Conservation (phyloP, 2,113 vertebrate species). For the Strigops habroptila region DNA sequence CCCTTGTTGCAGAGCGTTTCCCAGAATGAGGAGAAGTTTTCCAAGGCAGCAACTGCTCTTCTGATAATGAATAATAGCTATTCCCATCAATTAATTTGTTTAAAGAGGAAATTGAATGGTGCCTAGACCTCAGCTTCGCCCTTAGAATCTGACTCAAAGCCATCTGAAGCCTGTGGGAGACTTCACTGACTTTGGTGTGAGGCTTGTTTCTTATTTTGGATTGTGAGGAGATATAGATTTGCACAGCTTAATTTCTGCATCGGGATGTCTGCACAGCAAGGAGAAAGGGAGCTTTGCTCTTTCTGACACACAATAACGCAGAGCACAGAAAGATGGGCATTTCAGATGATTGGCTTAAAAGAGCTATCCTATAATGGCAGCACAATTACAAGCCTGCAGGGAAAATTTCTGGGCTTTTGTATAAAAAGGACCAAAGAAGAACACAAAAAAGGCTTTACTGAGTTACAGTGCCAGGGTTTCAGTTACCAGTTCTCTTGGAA, state of each 20-base stretch:
- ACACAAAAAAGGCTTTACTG: conserved; percentile 36
- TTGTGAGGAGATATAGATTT: background rate
- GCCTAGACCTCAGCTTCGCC: background rate
- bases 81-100: background rate
- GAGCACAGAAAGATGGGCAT: conserved; percentile 10
- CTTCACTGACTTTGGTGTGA: background rate
- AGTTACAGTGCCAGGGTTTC: conserved; percentile 31
- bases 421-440: conserved; percentile 18
- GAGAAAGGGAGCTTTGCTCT: background rate
- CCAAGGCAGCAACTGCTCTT: background rate
- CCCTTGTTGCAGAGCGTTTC: background rate
- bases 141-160: background rate
- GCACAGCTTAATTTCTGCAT: background rate
- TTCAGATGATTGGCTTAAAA: conserved; percentile 45
- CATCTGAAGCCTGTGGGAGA: background rate
- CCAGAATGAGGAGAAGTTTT: background rate
- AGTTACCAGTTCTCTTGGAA: conserved; percentile 19
- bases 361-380: conserved; percentile 21
- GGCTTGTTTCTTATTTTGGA: background rate
- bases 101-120: background rate
- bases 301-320: background rate
- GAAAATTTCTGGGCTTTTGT: conserved; percentile 53
- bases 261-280: background rate
- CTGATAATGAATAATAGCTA: background rate
- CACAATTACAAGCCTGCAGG: conserved; percentile 53